phyloP scores from a whole-genome alignment of 2,113 vertebrate genomes.

The Zootoca vivipara region DNA sequence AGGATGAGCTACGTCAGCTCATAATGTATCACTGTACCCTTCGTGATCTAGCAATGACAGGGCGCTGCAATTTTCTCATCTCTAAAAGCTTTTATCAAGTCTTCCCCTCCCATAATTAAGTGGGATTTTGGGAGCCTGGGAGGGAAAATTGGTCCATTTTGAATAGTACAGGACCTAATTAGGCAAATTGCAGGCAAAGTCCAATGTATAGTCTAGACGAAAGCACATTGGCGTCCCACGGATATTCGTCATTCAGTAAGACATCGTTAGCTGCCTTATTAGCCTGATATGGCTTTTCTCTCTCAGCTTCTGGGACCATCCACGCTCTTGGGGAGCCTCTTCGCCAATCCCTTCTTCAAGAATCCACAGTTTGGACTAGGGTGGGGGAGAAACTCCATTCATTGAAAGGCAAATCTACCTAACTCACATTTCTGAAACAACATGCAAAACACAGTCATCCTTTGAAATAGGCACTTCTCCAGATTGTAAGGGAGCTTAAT shows the following conservation, averaged over 20 bases:
- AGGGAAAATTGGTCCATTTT: neutral
- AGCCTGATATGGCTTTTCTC: neutral
- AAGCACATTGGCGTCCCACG: neutral
- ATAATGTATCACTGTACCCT: neutral
- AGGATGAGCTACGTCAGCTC: neutral
- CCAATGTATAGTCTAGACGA: neutral
- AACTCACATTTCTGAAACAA: too few species aligned
- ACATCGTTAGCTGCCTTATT: neutral
- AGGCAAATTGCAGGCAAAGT: neutral
- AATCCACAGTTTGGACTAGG: neutral
- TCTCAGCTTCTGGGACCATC: neutral
- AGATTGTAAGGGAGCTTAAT: too few species aligned
- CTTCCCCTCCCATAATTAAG: conserved; percentile 1
- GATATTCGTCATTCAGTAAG: neutral
- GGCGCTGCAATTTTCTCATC: neutral
- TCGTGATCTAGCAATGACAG: neutral
- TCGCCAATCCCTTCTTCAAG: neutral
- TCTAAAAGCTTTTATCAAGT: conserved; percentile 11
- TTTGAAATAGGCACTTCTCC: too few species aligned
- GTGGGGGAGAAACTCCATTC: too few species aligned
- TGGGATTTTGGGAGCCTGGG: neutral
- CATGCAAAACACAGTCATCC: too few species aligned
- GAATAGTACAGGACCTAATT: neutral
- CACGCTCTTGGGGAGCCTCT: neutral
- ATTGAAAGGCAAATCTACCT: too few species aligned